Evolutionary conservation across 2,797 vertebrate genomes (phyloP), one percentile per base, ranked within the genome.

Genomic region (Protosalanx chinensis): DNA sequence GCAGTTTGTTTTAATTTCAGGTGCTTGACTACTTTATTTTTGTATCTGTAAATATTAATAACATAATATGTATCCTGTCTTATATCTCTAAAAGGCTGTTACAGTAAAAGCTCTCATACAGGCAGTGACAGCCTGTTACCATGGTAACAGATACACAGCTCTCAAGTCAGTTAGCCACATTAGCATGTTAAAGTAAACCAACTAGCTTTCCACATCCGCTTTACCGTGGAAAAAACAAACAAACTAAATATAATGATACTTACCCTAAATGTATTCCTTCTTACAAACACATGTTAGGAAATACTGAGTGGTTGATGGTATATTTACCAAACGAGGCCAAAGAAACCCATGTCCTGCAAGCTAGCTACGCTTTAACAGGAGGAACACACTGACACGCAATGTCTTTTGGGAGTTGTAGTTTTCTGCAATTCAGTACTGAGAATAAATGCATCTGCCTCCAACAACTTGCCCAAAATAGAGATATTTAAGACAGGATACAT

Each of bases 141-240:
- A 88, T 86, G 87, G 87, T 71, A 73, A 90, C 86, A 16, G 27
- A n/a, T 61, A 86, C 75, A 88, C 82, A 65, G 8, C 56, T 30
- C 63, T 13, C 41, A 35, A 20, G 32, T 29, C 0, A 41, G 61
- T 27, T 74, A 65, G 62, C 53, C 33, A 33, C 51, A 23, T 59
- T 66, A 78, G 72, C 72, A 60, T 10, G 60, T 61, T 57, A 33
- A 65, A 5, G 16, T 33, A 37, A 30, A 35, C 12, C 33, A 35
- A 29, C 32, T 27, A 56, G 18, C n/a, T 20, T 10, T 18, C 57
- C 20, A 23, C 32, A 35, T 58, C 7, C 16, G 33, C 18, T 30
- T 51, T 41, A 6, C 6, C 59, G 57, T 8, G 13, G 12, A 46
- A 46, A 49, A 67, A 41, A 18, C 30, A 12, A 3, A 64, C 4